phyloP scores from a whole-genome alignment of 1,140 invertebrate genomes.

The Pogonus chalceus region DNA sequence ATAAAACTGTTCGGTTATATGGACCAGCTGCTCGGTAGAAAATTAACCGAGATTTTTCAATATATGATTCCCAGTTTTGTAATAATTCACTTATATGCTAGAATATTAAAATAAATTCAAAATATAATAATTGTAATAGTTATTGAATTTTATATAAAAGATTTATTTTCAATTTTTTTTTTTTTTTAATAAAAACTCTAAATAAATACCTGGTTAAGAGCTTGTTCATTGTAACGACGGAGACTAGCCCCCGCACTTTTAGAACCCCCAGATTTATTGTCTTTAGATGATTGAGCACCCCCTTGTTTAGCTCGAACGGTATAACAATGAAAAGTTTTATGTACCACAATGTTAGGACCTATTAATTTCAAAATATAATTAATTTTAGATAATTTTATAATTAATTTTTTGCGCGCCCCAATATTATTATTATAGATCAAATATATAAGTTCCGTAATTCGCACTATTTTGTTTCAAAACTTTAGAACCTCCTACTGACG shows the following conservation, averaged over 20 bases:
- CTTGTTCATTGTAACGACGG: slow-evolving; percentile 66
- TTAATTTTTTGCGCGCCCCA: too few species aligned
- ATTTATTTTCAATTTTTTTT: not conserved
- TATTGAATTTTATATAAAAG: not conserved
- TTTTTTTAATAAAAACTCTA: not conserved
- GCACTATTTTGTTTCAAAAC: too few species aligned
- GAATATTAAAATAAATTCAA: slow-evolving; percentile 25
- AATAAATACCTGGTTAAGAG: slow-evolving; percentile 48
- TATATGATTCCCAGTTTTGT: slow-evolving; percentile 53
- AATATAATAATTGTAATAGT: slow-evolving; percentile 9
- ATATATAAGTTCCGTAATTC: too few species aligned
- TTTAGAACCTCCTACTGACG: too few species aligned
- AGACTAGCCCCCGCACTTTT: slow-evolving; percentile 76
- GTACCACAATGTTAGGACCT: slow-evolving; percentile 49
- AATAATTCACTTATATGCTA: slow-evolving; percentile 73
- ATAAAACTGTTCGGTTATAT: slow-evolving; percentile 60
- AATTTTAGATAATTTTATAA: too few species aligned
- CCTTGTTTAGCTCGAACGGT: slow-evolving; percentile 77
- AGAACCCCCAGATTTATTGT: slow-evolving; percentile 51
- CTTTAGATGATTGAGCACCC: slow-evolving; percentile 59
- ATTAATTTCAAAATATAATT: slow-evolving; percentile 11
- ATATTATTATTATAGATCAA: too few species aligned
- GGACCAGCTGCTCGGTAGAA: slow-evolving; percentile 68
- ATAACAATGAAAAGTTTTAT: slow-evolving; percentile 84
- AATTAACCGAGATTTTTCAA: slow-evolving; percentile 61